Evolutionary conservation across 2,113 vertebrate species (phyloP).

Genomic region (Takifugu flavidus): DNA sequence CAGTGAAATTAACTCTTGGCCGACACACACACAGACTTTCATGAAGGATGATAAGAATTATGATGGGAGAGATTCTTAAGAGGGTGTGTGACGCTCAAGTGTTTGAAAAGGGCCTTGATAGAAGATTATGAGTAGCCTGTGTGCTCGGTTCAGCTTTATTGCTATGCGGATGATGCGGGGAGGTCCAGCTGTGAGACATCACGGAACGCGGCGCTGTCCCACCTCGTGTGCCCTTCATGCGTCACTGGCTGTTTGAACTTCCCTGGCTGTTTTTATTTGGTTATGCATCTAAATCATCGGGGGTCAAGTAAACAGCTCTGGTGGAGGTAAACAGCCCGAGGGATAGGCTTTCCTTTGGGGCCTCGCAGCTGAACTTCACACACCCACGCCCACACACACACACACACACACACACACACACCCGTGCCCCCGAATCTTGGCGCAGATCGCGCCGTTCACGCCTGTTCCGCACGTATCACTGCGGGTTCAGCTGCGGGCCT

Average conservation of each 20-base stretch:
- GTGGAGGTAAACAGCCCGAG: conserved; percentile 70
- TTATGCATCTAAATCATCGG: conserved; percentile 75
- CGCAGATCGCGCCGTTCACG: conserved; percentile 22
- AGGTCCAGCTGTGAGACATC: conserved; percentile 71
- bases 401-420: conserved; percentile 5
- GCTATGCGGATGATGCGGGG: conserved; percentile 45
- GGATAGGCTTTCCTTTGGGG: conserved; percentile 65
- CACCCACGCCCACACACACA: conserved; percentile 16
- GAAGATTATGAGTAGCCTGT: conserved; percentile 33
- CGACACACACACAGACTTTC: conserved; percentile 3
- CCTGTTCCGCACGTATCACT: conserved; percentile 29
- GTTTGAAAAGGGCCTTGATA: conserved; percentile 27
- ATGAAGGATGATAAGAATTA: conserved; percentile 24
- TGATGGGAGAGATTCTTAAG: conserved; percentile 28
- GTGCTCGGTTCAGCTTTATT: conserved; percentile 20
- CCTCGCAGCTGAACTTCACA: conserved; percentile 50
- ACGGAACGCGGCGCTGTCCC: conserved; percentile 57
- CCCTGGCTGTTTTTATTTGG: conserved; percentile 69
- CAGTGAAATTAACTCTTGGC: conserved; percentile 43
- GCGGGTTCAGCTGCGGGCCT: conserved; percentile 12
- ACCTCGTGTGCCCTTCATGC: conserved; percentile 62
- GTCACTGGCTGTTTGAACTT: conserved; percentile 71
- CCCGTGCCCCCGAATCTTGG: conserved; percentile 21
- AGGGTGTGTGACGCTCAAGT: conserved; percentile 27
- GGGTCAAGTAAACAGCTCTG: conserved; percentile 73